These are phyloP conservation scores for Saccopteryx leptura DNA, from an alignment of 2,113 vertebrate genomes.

Conservation along the genomic window DNA sequence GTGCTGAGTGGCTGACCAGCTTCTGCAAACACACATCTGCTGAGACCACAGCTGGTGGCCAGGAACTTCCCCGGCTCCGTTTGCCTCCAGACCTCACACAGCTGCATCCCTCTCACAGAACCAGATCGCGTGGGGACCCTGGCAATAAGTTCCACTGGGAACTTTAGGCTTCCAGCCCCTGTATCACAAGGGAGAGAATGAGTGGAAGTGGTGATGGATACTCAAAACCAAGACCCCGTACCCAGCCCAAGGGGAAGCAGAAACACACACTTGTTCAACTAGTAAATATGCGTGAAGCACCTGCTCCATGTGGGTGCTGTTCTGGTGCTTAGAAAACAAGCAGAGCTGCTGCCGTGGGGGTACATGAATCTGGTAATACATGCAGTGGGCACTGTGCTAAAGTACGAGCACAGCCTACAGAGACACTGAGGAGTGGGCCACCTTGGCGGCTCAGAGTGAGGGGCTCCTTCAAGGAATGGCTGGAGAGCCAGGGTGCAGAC, in stretches of 20 bases:
- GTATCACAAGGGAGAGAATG: background rate
- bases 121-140: background rate
- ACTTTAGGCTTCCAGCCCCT: background rate
- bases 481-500: background rate
- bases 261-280: background rate
- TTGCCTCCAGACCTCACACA: background rate
- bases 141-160: background rate
- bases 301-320: background rate
- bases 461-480: background rate
- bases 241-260: background rate
- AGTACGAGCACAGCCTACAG: background rate
- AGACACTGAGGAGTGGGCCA: background rate
- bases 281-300: background rate
- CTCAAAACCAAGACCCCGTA: background rate
- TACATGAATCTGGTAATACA: background rate
- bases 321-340: background rate
- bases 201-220: background rate
- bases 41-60: no score
- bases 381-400: background rate
- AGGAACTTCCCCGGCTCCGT: accelerated
- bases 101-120: background rate
- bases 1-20: background rate
- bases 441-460: background rate
- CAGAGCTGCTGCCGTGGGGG: background rate
- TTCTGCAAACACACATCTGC: background rate